Evolutionary conservation across 1,140 invertebrate species (phyloP), one percentile per base, ranked within the genome.

Genomic region (Cydia strobilella): DNA sequence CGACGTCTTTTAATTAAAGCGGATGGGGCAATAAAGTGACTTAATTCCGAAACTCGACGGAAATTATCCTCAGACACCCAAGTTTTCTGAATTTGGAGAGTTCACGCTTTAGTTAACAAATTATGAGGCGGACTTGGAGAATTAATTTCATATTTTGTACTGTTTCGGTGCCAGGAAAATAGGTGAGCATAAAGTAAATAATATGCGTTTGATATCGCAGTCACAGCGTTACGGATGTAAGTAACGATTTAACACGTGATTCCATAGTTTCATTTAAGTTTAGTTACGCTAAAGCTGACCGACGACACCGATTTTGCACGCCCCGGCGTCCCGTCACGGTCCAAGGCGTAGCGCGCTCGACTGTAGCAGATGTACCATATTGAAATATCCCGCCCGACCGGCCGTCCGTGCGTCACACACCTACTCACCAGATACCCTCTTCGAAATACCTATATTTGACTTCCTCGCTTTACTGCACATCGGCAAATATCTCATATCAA

Each of bases 1-100:
- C 89, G 87, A 90, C 86, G 87, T 90, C 88, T 87, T 87, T 93
- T 93, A 93, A 93, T 93, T 93, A 93, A 92, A 89, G 83, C 89
- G 82, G 89, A 88, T 86, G 84, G 88, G 91, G 90, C 90, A 92
- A 93, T 93, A 92, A 90, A 92, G 87, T 83, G 87, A 90, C 88
- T 92, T 91, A 90, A 89, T 91, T 86, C 80, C 80, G 79, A 87
- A 91, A 91, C 86, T 88, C 87, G 84, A 83, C 81, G 82, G 84
- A 80, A 84, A 84, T 91, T 85, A 87, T 88, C 81, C 80, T 84
- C 81, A 85, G 82, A 86, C 84, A 84, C 80, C 79, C 79, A 74
- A 66, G 81, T 82, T 80, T 81, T 76, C 76, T 76, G 76, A 84
- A 82, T 82, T 77, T 73, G 74, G 71, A 42, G 75, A 77, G 45